Conservation (phyloP, 2,113 vertebrate genomes). For the Mesoclemmys tuberculata region DNA sequence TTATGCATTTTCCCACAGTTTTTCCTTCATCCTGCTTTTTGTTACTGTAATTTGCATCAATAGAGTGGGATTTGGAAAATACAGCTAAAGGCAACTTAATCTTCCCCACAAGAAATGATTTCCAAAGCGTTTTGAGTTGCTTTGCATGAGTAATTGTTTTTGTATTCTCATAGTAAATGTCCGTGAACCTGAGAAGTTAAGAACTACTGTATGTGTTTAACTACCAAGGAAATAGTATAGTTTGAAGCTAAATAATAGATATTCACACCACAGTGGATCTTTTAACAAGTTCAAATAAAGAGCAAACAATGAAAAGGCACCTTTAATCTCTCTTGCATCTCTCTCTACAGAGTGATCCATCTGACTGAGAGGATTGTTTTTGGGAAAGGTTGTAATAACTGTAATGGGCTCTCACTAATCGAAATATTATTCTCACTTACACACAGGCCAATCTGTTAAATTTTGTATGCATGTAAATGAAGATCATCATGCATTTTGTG, state of each 20-base stretch:
- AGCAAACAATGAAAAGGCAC: neutral
- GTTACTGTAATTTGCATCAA: neutral
- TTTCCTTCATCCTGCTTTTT: neutral
- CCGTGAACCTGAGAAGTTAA: neutral
- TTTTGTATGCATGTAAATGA: neutral
- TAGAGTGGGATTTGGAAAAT: neutral
- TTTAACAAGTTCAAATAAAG: neutral
- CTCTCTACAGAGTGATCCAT: accelerated
- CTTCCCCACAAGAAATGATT: neutral
- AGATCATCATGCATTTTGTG: neutral
- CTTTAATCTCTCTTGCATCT: neutral
- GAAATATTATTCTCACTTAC: neutral
- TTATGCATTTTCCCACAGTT: neutral
- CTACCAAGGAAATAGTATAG: neutral
- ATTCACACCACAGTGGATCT: neutral
- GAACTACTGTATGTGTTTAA: neutral
- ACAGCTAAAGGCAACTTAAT: neutral
- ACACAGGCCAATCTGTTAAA: neutral
- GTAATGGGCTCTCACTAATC: neutral
- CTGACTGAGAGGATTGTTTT: neutral
- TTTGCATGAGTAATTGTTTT: neutral
- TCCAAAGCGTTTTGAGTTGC: neutral
- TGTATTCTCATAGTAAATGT: neutral
- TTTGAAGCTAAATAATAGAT: neutral
- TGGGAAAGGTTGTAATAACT: neutral